These are phyloP conservation scores for Seladonia tumulorum DNA, from an alignment of 2,888 invertebrate genomes.

Conservation along the genomic window DNA sequence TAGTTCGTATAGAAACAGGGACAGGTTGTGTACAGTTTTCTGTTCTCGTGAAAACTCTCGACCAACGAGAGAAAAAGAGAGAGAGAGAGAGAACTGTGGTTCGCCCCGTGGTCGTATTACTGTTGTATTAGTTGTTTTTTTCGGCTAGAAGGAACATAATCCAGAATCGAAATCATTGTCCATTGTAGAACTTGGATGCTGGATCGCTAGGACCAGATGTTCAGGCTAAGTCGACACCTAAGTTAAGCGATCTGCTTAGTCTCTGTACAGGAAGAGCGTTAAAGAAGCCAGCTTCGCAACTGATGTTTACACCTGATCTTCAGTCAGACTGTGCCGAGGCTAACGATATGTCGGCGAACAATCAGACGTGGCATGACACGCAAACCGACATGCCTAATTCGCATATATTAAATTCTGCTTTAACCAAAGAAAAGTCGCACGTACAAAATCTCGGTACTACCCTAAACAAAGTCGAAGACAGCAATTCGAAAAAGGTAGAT, in stretches of 20 bases:
- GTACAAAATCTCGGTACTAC: conserved; percentile 76
- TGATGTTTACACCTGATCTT: conserved; percentile 80
- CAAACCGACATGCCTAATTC: conserved; percentile 79
- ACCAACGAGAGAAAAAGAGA: background rate
- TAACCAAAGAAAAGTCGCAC: conserved; percentile 80
- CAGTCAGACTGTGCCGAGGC: conserved; percentile 81
- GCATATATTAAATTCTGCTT: conserved; percentile 76
- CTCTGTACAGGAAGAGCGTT: conserved; percentile 76
- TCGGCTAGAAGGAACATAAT: conserved; percentile 67
- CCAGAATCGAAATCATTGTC: conserved; percentile 73
- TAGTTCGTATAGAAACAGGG: conserved; percentile 30
- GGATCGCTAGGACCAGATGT: conserved; percentile 81
- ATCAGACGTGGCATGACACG: conserved; percentile 78
- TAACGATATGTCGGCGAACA: conserved; percentile 77
- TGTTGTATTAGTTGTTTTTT: conserved; percentile 50
- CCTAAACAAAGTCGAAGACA: conserved; percentile 80
- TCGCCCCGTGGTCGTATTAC: conserved; percentile 20
- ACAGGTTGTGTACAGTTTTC: conserved; percentile 26
- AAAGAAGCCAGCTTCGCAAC: conserved; percentile 79
- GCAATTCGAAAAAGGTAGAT: conserved; percentile 81
- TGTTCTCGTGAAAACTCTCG: background rate
- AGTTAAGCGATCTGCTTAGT: conserved; percentile 79
- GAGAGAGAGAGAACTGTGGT: background rate
- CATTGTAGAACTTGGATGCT: conserved; percentile 81
- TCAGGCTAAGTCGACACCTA: conserved; percentile 79